Conservation (phyloP, 2,113 vertebrate genomes). For the Brienomyrus longianalis region DNA sequence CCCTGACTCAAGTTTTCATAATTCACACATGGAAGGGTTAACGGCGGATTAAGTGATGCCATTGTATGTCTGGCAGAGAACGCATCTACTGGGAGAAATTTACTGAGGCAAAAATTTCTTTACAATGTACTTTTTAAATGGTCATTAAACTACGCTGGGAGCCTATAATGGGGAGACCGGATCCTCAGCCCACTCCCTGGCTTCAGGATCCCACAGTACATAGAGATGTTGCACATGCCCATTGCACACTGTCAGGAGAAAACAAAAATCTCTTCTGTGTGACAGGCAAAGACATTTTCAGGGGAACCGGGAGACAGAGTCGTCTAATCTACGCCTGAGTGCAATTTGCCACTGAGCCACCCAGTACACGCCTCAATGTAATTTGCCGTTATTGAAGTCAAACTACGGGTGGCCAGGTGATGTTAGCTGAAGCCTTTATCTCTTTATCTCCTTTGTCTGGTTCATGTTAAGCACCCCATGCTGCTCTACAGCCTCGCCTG, state of each 20-base stretch:
- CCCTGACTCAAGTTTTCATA: not conserved
- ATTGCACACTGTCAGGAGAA: not conserved
- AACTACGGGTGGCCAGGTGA: not conserved
- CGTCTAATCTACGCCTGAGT: not conserved
- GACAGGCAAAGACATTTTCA: conserved; percentile 9
- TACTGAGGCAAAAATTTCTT: not conserved
- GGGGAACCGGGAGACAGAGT: not conserved
- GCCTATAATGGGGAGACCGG: not conserved
- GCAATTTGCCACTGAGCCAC: not conserved
- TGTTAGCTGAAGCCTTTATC: not conserved
- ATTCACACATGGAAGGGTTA: not conserved
- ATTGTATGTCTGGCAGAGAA: not conserved
- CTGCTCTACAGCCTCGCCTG: not conserved
- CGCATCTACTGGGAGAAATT: not conserved
- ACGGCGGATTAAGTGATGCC: not conserved
- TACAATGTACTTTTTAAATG: not conserved
- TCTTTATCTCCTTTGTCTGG: not conserved
- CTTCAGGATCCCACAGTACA: not conserved
- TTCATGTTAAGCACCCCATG: not conserved
- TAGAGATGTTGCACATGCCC: not conserved
- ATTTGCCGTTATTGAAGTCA: conserved; percentile 7
- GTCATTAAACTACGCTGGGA: not conserved
- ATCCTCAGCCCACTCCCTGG: not conserved
- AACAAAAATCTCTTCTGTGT: not conserved
- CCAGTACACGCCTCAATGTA: not conserved